Evolutionary conservation across 2,888 invertebrate species (phyloP).

Genomic region (Campaea margaritaria): DNA sequence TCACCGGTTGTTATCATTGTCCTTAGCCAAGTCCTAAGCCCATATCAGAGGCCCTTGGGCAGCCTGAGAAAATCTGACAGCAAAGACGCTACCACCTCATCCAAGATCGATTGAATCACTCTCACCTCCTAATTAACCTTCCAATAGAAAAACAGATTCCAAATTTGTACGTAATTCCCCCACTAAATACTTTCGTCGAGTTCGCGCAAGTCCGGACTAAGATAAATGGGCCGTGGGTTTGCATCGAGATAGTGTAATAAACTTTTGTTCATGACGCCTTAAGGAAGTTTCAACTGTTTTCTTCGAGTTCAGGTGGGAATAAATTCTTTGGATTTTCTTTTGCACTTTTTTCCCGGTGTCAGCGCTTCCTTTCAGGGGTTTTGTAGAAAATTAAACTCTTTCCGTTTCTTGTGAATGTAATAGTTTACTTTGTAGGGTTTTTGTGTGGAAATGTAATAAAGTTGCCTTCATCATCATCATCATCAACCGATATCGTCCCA

Average conservation of each 20-base stretch:
- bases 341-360: conserved; percentile 43
- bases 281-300: conserved; percentile 48
- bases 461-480: too few relatives aligned
- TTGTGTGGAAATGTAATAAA: too few relatives aligned
- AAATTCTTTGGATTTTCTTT: conserved; percentile 53
- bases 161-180: conserved; percentile 68
- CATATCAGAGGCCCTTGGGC: too few relatives aligned
- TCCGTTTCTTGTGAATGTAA: background rate
- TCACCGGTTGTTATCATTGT: too few relatives aligned
- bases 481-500: too few relatives aligned
- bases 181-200: conserved; percentile 62
- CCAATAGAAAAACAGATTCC: conserved; percentile 48
- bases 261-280: conserved; percentile 62
- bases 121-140: conserved; percentile 47
- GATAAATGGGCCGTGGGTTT: conserved; percentile 67
- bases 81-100: too few relatives aligned
- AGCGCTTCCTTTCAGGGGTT: conserved; percentile 42
- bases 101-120: background rate
- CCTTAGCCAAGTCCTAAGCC: too few relatives aligned
- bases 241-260: conserved; percentile 71
- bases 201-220: conserved; percentile 61
- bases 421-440: too few relatives aligned
- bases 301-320: conserved; percentile 59
- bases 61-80: too few relatives aligned
- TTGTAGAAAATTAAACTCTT: conserved; percentile 27